These are phyloP conservation scores for Bolinopsis microptera DNA, from an alignment of 37 sponge, comb jelly and placozoan genomes.

Conservation along the genomic window DNA sequence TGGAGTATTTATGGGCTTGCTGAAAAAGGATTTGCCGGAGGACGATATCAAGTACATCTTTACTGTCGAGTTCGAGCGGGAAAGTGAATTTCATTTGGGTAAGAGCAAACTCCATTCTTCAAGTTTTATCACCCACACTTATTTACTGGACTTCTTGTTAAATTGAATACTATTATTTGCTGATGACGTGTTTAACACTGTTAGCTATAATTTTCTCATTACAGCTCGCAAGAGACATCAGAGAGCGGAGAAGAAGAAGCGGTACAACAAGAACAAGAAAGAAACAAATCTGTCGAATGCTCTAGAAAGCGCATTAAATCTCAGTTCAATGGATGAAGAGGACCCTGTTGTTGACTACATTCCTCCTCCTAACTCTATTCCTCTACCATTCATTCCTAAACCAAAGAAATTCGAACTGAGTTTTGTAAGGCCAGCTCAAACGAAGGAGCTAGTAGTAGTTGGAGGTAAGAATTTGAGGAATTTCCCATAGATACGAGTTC, in stretches of 20 bases:
- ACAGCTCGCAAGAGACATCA: background rate
- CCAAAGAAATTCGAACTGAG: slow-evolving; percentile 62
- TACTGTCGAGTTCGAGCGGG: slow-evolving; percentile 3
- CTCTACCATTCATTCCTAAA: slow-evolving; percentile 33
- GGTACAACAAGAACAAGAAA: slow-evolving; percentile 25
- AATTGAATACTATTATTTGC: too few relatives aligned
- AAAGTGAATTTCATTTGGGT: background rate
- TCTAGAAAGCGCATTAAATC: background rate
- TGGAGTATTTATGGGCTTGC: slow-evolving; percentile 15
- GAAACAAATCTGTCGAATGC: slow-evolving; percentile 8
- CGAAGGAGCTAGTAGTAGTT: background rate
- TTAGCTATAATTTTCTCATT: background rate
- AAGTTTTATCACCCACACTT: too few relatives aligned
- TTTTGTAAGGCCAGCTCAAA: slow-evolving; percentile 1
- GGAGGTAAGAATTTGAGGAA: slow-evolving; percentile 6
- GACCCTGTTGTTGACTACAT: slow-evolving; percentile 48
- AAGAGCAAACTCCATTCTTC: background rate
- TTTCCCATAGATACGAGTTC: too few relatives aligned
- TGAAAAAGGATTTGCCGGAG: background rate
- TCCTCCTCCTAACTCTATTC: background rate
- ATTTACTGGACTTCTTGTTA: background rate
- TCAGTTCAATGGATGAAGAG: background rate
- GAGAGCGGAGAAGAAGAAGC: slow-evolving; percentile 34
- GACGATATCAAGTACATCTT: slow-evolving; percentile 55
- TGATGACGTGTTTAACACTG: too few relatives aligned